Evolutionary conservation across 2,113 vertebrate species (phyloP).

Genomic region (Pongo abelii): DNA sequence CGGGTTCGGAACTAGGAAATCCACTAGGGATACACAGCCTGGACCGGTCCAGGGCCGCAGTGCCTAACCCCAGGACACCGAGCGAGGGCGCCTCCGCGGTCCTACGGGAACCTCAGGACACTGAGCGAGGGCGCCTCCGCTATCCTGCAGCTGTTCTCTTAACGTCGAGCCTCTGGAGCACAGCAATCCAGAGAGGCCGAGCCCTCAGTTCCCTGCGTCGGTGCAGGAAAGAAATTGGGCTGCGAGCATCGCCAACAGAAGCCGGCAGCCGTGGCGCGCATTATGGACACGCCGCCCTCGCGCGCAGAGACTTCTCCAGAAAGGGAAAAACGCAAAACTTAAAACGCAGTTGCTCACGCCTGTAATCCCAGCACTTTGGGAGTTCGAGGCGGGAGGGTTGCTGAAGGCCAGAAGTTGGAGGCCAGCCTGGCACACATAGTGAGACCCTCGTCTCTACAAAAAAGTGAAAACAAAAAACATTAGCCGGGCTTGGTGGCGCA

Average conservation of each 20-base stretch:
- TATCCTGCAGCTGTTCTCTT: neutral
- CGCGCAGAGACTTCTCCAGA: neutral
- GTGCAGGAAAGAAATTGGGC: neutral
- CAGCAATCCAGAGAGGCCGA: no score
- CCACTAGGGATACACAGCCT: accelerated
- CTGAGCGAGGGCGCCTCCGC: neutral
- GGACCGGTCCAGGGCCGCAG: neutral
- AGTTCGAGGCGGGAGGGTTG: no score
- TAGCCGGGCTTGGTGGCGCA: no score
- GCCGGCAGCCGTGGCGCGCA: neutral
- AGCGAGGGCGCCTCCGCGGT: neutral
- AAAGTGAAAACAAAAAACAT: no score
- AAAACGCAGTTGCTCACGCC: neutral
- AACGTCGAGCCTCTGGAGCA: neutral
- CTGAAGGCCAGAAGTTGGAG: no score
- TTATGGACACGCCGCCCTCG: no score
- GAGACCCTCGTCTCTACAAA: no score
- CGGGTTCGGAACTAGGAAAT: neutral
- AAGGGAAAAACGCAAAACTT: neutral
- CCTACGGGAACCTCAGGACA: neutral
- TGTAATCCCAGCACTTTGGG: no score
- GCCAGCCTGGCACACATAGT: no score
- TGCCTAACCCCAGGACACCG: neutral
- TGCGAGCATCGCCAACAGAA: neutral
- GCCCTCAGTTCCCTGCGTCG: neutral